Evolutionary conservation across 2,888 invertebrate genomes (phyloP).

Genomic region (Drosophila setosimentum): DNA sequence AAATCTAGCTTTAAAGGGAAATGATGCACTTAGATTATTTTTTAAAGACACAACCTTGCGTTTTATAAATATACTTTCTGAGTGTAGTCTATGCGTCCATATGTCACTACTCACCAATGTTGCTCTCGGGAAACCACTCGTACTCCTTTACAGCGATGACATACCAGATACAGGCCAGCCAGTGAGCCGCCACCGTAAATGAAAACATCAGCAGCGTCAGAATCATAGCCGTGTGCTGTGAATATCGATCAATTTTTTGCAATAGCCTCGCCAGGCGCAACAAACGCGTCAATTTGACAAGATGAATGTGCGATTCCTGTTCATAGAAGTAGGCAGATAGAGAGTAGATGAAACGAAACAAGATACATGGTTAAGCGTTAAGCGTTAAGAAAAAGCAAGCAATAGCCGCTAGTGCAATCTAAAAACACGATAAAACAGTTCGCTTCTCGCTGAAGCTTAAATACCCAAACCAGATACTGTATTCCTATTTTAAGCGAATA

Average conservation of each 20-base stretch:
- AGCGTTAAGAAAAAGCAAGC: slow-evolving; percentile 5
- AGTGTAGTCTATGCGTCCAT: neutral
- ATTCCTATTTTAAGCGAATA: neutral
- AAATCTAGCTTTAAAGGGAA: neutral
- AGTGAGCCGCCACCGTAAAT: slow-evolving; percentile 97
- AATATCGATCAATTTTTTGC: slow-evolving; percentile 98
- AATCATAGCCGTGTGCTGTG: slow-evolving; percentile 97
- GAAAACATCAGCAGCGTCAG: slow-evolving; percentile 96
- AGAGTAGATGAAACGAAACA: slow-evolving; percentile 15
- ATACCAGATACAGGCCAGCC: slow-evolving; percentile 99
- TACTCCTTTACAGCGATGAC: slow-evolving; percentile 96
- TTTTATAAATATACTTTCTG: neutral
- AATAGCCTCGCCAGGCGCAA: slow-evolving; percentile 94
- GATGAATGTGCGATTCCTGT: slow-evolving; percentile 93
- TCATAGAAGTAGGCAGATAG: slow-evolving; percentile 13
- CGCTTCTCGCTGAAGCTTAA: neutral
- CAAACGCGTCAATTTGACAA: slow-evolving; percentile 96
- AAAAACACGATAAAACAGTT: neutral
- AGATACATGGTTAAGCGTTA: slow-evolving; percentile 49
- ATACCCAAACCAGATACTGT: neutral
- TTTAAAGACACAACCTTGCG: too few species aligned
- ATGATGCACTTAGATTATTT: too few species aligned
- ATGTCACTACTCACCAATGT: slow-evolving; percentile 89
- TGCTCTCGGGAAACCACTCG: slow-evolving; percentile 87
- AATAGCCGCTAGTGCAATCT: slow-evolving; percentile 2